phyloP scores from a whole-genome alignment of 2,888 invertebrate genomes.

The Xestoiulus laeticollis region DNA sequence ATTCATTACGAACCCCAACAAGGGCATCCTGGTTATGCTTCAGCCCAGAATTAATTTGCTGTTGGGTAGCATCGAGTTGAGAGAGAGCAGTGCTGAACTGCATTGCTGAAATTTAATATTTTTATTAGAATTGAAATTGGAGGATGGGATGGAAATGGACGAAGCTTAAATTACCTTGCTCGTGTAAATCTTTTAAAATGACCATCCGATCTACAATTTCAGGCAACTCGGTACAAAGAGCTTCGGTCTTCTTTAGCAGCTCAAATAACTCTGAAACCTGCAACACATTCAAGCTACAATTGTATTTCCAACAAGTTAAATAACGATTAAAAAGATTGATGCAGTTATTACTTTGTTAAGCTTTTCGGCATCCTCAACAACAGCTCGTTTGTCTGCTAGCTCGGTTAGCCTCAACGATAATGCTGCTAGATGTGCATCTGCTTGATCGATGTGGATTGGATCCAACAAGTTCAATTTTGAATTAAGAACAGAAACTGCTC shows the following conservation, averaged over 20 bases:
- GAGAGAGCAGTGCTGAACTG: constrained; percentile 86
- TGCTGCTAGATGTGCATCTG: constrained; percentile 81
- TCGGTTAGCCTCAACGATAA: constrained; percentile 81
- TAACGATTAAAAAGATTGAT: not conserved
- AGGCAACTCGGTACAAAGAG: constrained; percentile 79
- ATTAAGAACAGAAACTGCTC: constrained; percentile 80
- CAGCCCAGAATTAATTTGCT: constrained; percentile 75
- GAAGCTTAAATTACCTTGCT: constrained; percentile 75
- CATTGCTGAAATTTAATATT: constrained; percentile 74
- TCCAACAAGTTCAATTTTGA: constrained; percentile 83
- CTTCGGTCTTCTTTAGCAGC: constrained; percentile 85
- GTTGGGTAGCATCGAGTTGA: constrained; percentile 80
- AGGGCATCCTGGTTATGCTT: constrained; percentile 76
- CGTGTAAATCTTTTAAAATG: constrained; percentile 85
- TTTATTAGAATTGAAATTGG: not conserved
- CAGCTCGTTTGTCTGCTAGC: constrained; percentile 71
- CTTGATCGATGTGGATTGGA: constrained; percentile 80
- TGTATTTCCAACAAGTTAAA: not conserved
- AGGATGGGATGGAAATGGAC: not conserved
- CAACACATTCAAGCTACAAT: not conserved
- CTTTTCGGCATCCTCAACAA: constrained; percentile 67
- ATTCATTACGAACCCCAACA: constrained; percentile 39
- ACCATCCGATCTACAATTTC: constrained; percentile 84
- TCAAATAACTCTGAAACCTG: constrained; percentile 87
- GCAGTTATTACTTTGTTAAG: constrained; percentile 65